Base-by-base conservation (phyloP, 2,888 invertebrate genomes). In the Pseudeuparius sepicola region DNA sequence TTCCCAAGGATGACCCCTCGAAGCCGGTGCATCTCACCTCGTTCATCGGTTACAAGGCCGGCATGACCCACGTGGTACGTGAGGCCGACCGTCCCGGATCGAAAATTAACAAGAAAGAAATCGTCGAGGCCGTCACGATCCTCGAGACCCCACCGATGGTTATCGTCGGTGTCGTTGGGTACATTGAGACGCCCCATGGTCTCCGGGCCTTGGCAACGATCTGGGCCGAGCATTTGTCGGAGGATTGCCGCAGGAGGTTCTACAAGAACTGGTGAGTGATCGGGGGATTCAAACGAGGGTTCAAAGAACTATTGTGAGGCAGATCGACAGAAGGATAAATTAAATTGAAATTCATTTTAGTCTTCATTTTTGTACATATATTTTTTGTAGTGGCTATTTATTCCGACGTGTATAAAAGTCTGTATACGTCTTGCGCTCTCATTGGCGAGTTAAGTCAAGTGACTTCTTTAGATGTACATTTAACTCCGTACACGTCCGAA, bases 61-160 rank as follows among this genome's bases (percentile, higher is more conserved):
- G 98, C 63, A 99, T 98, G 98, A 96, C 94, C 56, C 98, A 98
- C 65, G 87, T 98, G 65, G 88, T 99, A 6, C 78, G 98, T 52
- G 98, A 98, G 68, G 96, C 94, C 34, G 94, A 97, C 68, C 81
- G 94, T 68, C 94, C 94, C 57, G 96, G 96, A 45, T 97, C 96
- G 66, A 96, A 98, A 75, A 85, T 96, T 44, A 96, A 99, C 73
- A 98, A 98, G 70, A 99, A 99, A 68, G 98, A 99, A 68, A 92
- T 98, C 40, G 96, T 98, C 14, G 98, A 99, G 64, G 92, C 94
- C 27, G 98, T 99, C 2, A 98, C 98, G 14, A 83, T 99, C 55
- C 71, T 98, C 53, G 98, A 98, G 69, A 84, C 97, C 3, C 98
- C 98, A 37, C 98, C 98, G 24, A 90, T 99, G 90, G 80, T 97